phyloP scores from a whole-genome alignment of 2,888 invertebrate genomes.

The Melipona beecheii region DNA sequence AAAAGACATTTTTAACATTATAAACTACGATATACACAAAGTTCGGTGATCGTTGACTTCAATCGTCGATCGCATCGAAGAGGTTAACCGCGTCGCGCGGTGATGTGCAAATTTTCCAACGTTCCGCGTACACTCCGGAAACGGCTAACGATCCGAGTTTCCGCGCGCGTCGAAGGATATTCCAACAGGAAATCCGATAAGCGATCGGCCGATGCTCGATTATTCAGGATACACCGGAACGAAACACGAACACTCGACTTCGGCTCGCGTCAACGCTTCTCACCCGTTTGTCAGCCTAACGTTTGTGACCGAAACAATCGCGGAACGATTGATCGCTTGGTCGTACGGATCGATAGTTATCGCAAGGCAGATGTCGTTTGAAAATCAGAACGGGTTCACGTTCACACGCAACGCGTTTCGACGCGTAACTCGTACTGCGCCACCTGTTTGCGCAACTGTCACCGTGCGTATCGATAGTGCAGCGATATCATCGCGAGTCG shows the following conservation, averaged over 20 bases:
- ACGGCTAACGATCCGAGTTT: not conserved
- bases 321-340: constrained; percentile 22
- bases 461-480: not conserved
- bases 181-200: constrained; percentile 39
- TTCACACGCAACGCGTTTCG: constrained; percentile 32
- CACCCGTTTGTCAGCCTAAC: not conserved
- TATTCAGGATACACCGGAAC: constrained; percentile 14
- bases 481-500: not conserved
- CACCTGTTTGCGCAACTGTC: constrained; percentile 38
- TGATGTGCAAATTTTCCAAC: too few species aligned
- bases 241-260: constrained; percentile 13
- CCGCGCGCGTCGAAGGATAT: constrained; percentile 1
- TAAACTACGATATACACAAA: too few species aligned
- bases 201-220: constrained; percentile 6
- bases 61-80: too few species aligned
- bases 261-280: not conserved
- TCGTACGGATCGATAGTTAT: constrained; percentile 35
- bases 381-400: constrained; percentile 48
- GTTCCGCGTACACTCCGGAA: constrained; percentile 2
- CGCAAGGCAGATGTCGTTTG: constrained; percentile 48
- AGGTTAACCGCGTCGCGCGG: too few species aligned
- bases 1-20: too few species aligned
- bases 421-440: not conserved
- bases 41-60: too few species aligned
- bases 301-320: constrained; percentile 31